phyloP scores from a whole-genome alignment of 2,888 invertebrate genomes.

The Macrophya annulata region DNA sequence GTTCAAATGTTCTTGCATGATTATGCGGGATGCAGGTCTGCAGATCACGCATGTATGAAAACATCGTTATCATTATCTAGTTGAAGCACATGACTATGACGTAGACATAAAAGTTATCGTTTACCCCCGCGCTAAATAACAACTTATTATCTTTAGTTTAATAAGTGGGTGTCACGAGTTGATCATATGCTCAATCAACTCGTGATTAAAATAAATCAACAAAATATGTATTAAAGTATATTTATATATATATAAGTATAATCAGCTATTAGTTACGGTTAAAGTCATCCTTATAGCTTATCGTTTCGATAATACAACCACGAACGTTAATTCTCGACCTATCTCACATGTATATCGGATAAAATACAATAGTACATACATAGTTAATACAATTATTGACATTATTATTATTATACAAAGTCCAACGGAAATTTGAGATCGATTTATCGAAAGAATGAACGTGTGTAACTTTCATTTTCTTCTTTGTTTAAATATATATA shows the following conservation, averaged over 20 bases:
- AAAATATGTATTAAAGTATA: not conserved
- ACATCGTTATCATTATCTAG: not conserved
- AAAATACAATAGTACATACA: not conserved
- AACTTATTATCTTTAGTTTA: constrained; percentile 10
- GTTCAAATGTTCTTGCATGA: not conserved
- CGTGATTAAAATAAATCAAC: constrained; percentile 12
- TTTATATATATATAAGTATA: too few relatives aligned
- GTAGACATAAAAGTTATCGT: constrained; percentile 24
- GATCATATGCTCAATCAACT: constrained; percentile 26
- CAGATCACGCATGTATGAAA: not conserved
- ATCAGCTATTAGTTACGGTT: not conserved
- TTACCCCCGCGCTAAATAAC: constrained; percentile 35
- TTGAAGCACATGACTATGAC: constrained; percentile 42
- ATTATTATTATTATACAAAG: not conserved
- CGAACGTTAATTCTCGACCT: not conserved
- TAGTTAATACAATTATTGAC: not conserved
- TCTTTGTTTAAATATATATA: too few relatives aligned
- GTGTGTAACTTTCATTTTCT: too few relatives aligned
- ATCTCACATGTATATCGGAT: not conserved
- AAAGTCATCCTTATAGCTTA: not conserved
- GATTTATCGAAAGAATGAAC: too few relatives aligned
- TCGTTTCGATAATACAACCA: not conserved
- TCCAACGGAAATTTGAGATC: not conserved
- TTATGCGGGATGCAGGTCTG: not conserved
- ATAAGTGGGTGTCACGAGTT: constrained; percentile 34